These are phyloP conservation scores for Phortica okadai DNA, from an alignment of 2,888 invertebrate genomes.

Conservation along the genomic window DNA sequence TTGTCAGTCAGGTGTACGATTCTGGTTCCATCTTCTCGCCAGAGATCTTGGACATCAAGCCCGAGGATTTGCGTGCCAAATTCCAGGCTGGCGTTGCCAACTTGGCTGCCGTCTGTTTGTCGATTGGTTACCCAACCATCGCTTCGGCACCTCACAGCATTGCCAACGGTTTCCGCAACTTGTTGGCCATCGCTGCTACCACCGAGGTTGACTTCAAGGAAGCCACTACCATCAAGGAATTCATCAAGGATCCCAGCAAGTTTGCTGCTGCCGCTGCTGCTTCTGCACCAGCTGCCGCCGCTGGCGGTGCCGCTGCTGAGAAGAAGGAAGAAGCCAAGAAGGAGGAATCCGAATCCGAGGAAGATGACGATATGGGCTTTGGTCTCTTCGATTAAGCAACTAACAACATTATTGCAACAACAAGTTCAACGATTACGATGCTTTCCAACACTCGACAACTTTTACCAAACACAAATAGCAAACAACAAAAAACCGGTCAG, in stretches of 20 bases:
- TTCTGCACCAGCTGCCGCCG: slow-evolving; percentile 80
- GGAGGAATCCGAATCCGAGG: slow-evolving; percentile 87
- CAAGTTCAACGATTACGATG: slow-evolving; percentile 44
- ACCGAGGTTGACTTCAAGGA: slow-evolving; percentile 97
- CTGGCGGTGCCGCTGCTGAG: slow-evolving; percentile 81
- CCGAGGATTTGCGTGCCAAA: slow-evolving; percentile 93
- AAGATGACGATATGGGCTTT: slow-evolving; percentile 98
- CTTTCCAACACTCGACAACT: slow-evolving; percentile 18
- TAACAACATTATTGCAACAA: not conserved
- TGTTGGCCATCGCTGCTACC: slow-evolving; percentile 96
- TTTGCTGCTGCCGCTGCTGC: slow-evolving; percentile 85
- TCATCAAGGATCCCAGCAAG: slow-evolving; percentile 96
- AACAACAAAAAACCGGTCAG: slow-evolving; percentile 17
- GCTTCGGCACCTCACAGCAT: slow-evolving; percentile 99
- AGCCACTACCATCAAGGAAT: slow-evolving; percentile 94
- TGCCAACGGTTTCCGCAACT: slow-evolving; percentile 98
- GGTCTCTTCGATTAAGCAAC: slow-evolving; percentile 89
- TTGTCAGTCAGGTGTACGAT: slow-evolving; percentile 98
- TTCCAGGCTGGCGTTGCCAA: slow-evolving; percentile 97
- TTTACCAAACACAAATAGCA: slow-evolving; percentile 17
- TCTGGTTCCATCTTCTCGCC: slow-evolving; percentile 98
- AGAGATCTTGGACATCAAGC: slow-evolving; percentile 97
- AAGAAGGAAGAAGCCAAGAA: slow-evolving; percentile 86
- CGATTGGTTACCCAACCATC: slow-evolving; percentile 96
- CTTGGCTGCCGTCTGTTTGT: slow-evolving; percentile 93